Conservation (phyloP, 1,140 invertebrate genomes). For the Penaeus indicus region DNA sequence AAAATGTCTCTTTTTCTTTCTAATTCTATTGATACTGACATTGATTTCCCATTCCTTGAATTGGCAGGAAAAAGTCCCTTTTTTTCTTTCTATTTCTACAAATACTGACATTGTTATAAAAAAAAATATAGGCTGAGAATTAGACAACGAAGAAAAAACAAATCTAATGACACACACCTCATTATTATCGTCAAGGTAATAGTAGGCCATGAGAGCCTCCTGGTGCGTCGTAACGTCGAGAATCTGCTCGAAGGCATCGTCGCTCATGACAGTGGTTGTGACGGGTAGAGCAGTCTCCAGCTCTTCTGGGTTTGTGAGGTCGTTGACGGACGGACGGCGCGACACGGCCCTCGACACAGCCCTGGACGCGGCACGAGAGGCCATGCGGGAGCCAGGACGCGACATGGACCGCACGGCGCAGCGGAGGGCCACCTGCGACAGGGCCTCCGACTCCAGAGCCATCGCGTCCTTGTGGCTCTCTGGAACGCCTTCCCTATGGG, state of each 20-base stretch:
- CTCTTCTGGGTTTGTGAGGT: conserved; percentile 6
- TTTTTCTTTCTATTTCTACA: too few species aligned
- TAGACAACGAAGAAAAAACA: too few species aligned
- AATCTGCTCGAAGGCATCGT: conserved; percentile 89
- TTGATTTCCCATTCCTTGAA: too few species aligned
- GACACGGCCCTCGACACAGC: conserved; percentile 47
- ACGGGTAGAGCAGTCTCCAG: background rate
- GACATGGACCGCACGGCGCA: conserved; percentile 46
- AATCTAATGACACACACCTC: conserved; percentile 70
- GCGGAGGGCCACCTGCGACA: conserved; percentile 48
- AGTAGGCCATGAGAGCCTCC: conserved; percentile 89
- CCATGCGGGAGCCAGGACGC: conserved; percentile 34
- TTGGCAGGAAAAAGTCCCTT: too few species aligned
- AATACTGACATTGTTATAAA: too few species aligned
- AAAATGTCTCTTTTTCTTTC: too few species aligned
- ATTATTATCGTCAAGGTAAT: conserved; percentile 89
- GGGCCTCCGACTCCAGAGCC: conserved; percentile 42
- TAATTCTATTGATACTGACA: too few species aligned
- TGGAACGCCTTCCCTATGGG: conserved; percentile 35
- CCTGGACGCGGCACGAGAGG: conserved; percentile 39
- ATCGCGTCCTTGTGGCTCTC: conserved; percentile 51
- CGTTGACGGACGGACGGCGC: conserved; percentile 32
- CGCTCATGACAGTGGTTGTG: conserved; percentile 68
- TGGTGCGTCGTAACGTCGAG: conserved; percentile 85
- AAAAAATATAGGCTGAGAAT: too few species aligned